Conservation (phyloP, 2,113 vertebrate species). For the Alligator mississippiensis region DNA sequence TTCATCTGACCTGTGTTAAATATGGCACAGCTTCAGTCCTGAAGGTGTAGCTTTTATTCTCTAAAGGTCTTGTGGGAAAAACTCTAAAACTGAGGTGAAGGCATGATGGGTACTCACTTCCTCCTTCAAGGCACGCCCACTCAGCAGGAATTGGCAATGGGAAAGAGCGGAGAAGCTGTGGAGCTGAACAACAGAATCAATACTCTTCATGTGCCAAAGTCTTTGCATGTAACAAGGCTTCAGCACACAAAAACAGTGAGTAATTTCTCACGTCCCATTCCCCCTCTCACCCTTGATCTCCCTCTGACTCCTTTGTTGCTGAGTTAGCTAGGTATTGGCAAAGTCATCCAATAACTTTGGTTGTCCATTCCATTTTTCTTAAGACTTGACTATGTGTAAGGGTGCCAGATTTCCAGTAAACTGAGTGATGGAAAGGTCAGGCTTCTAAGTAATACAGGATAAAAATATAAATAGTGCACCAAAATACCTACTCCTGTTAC, state of each 20-base stretch:
- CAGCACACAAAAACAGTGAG: background rate
- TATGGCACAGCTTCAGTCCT: background rate
- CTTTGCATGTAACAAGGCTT: background rate
- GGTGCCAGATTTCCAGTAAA: background rate
- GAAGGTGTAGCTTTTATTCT: background rate
- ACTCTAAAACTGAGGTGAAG: background rate
- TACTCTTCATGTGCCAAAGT: background rate
- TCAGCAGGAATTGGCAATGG: background rate
- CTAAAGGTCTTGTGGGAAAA: background rate
- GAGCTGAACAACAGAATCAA: background rate
- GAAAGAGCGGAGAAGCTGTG: background rate
- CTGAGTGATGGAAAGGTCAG: background rate
- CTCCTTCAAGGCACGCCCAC: background rate
- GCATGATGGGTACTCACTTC: background rate
- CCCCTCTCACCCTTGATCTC: background rate
- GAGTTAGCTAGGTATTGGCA: background rate
- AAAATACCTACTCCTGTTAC: rapidly evolving
- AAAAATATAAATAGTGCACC: background rate
- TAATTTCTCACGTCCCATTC: background rate
- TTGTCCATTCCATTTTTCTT: background rate
- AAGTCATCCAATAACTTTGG: background rate
- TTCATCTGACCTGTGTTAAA: background rate
- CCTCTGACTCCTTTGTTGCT: background rate
- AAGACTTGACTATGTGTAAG: background rate
- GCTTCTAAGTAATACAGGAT: background rate